Conservation (phyloP, 2,888 invertebrate species). For the Tipula unca region DNA sequence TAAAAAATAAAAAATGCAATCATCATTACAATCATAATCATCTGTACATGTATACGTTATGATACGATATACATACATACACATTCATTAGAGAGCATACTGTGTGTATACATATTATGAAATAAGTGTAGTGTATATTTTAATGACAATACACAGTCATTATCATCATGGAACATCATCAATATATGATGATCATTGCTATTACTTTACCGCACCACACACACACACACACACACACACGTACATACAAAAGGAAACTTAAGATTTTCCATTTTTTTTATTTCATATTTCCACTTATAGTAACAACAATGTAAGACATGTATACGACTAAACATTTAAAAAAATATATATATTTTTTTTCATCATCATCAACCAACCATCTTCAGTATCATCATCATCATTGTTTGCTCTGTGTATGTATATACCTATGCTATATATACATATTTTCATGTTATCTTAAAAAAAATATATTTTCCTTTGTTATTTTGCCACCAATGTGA, state of each 20-base stretch:
- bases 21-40: background rate
- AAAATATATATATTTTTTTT: background rate
- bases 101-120: background rate
- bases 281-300: background rate
- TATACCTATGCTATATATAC: background rate
- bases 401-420: background rate
- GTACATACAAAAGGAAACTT: background rate
- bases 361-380: background rate
- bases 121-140: background rate
- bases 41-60: background rate
- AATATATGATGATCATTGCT: background rate
- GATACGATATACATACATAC: background rate
- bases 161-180: background rate
- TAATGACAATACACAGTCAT: background rate
- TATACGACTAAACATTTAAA: background rate
- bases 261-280: background rate
- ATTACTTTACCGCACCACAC: background rate
- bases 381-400: background rate
- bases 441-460: background rate
- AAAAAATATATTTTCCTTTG: background rate
- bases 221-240: background rate
- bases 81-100: background rate
- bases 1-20: background rate
- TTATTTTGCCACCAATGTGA: background rate
- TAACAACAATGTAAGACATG: background rate